Conservation (phyloP, 1,140 invertebrate species). For the Neodiprion fabricii region DNA sequence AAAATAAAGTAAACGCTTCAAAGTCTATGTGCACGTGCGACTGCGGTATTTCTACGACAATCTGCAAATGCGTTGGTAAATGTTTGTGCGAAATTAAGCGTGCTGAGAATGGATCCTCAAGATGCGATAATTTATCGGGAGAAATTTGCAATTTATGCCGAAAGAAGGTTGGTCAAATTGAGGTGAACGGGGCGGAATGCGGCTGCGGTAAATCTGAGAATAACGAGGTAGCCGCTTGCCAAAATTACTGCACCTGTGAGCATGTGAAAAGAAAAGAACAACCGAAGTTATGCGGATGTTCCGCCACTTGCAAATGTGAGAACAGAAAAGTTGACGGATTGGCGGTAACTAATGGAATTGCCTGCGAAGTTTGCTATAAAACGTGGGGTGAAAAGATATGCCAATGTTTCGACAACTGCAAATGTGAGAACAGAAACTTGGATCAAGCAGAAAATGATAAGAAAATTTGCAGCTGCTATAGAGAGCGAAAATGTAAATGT, state of each 20-base stretch:
- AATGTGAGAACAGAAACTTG: background rate
- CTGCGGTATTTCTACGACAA: slow-evolving; percentile 2
- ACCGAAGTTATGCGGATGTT: slow-evolving; percentile 8
- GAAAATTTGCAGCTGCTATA: background rate
- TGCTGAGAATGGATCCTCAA: slow-evolving; percentile 1
- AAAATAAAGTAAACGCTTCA: slow-evolving; percentile 52
- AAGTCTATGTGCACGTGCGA: slow-evolving; percentile 41
- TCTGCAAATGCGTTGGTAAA: slow-evolving; percentile 9
- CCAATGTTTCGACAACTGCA: background rate
- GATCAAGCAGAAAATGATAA: background rate
- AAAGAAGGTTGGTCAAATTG: background rate
- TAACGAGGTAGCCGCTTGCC: background rate
- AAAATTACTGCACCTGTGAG: background rate
- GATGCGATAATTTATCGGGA: no score
- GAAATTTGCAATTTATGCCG: background rate
- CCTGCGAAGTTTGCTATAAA: background rate
- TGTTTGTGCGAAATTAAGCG: slow-evolving; percentile 3
- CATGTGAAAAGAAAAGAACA: background rate
- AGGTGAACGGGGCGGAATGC: background rate
- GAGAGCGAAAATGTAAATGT: background rate
- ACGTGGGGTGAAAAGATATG: background rate
- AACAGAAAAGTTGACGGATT: slow-evolving; percentile 17
- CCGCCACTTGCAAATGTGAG: slow-evolving; percentile 30
- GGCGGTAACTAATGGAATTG: no score
- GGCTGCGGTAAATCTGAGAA: background rate